Base-by-base conservation (phyloP, 2,113 vertebrate genomes). In the Megaceryle torquata region DNA sequence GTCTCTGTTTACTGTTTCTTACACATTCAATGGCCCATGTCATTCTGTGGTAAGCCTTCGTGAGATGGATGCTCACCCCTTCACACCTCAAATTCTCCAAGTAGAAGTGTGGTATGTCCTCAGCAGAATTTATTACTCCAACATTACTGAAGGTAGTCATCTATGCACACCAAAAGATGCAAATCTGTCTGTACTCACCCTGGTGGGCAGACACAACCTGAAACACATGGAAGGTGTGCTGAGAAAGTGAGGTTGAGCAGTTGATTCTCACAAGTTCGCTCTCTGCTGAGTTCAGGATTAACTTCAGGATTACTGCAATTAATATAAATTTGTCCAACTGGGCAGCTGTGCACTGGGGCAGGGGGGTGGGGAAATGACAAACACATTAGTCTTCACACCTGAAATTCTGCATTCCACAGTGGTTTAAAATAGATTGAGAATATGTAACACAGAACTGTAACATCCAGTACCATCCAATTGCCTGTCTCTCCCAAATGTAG, bases 201-300 rank as follows among this genome's bases (percentile, higher is more conserved):
- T 3, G 82, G 93, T 8, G 99, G 99, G 91, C 99, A 99, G 77
- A 97, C 96, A 4, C 99, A 99, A 74, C 99, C 99, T 2, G 99
- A 98, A 68, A 99, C 97, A 65, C 99, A 99, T 37, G 99, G 98
- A 85, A 98, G 97, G 4, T 97, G 98, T 39, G 97, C 81, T 10
- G 99, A 97, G 80, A 98, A 94, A 63, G 99, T 99, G 92, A 99
- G 97, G 96, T 99, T 99, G 60, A 99, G 98, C 91, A 99, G 98
- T 94, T 98, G 98, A 53, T 99, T 99, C 89, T 99, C 99, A 90
- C 99, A 99, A 5, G 99, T 99, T 83, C 97, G 98, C 91, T 99
- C 99, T 91, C 97, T 98, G 94, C 96, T 98, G 41, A 98, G 86
- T 44, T 95, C 95, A 2, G 95, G 89, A 70, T 97, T 94, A 1